phyloP scores from a whole-genome alignment of 2,797 vertebrate genomes.

The Cuculus canorus region DNA sequence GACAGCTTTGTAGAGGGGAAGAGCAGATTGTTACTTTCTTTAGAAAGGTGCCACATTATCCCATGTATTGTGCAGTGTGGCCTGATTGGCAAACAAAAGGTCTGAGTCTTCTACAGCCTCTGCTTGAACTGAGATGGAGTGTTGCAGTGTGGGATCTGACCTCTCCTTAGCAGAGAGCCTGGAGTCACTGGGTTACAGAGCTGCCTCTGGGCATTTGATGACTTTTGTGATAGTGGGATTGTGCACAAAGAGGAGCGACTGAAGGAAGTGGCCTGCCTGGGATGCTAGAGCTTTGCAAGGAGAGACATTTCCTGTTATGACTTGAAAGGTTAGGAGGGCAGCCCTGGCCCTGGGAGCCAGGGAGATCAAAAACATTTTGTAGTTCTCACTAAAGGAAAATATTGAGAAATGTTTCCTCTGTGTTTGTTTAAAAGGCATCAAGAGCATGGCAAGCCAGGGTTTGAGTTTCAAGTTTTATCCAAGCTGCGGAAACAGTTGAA shows the following conservation, averaged over 20 bases:
- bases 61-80: fast-evolving
- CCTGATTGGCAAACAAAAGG: neutral
- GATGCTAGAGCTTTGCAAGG: constrained; percentile 15
- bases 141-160: neutral
- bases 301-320: constrained; percentile 67
- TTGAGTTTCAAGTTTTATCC: neutral
- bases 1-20: neutral
- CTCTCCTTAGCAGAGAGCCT: neutral
- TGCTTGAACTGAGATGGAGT: neutral
- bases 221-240: neutral
- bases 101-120: neutral
- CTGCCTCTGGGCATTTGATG: fast-evolving
- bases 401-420: neutral
- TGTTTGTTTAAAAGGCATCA: neutral
- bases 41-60: neutral
- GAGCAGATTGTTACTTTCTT: neutral
- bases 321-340: constrained; percentile 41
- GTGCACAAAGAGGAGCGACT: neutral
- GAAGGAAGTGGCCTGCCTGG: constrained; percentile 14
- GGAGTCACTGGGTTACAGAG: neutral
- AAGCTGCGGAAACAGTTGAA: neutral
- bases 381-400: neutral
- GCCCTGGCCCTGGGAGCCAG: constrained; percentile 44
- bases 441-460: neutral
- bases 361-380: constrained; percentile 4